A percentile compares a stretch with the other conserved stretches of the same genome.
Conservation (phyloP, 2,113 vertebrate species). For the Corythoichthys intestinalis region DNA sequence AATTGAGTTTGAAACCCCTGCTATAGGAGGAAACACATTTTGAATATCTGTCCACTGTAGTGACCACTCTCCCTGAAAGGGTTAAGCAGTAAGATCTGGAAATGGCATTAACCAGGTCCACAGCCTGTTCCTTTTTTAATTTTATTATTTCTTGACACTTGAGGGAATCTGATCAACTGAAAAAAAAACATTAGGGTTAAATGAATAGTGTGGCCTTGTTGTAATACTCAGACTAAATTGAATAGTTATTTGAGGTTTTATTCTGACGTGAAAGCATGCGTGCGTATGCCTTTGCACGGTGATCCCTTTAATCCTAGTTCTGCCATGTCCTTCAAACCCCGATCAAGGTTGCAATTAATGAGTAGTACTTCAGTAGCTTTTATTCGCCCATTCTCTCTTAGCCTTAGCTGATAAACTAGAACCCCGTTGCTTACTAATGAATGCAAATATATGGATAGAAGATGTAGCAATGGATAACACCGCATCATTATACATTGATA, state of each 20-base stretch:
- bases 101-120: background rate
- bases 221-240: background rate
- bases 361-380: constrained; percentile 34
- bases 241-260: background rate
- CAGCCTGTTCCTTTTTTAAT: background rate
- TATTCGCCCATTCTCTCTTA: constrained; percentile 18
- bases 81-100: background rate
- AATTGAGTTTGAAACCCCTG: too few species aligned
- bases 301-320: constrained; percentile 50
- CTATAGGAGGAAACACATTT: too few species aligned
- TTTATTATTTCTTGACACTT: background rate
- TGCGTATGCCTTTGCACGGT: constrained; percentile 21
- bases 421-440: constrained; percentile 42
- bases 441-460: background rate
- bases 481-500: background rate
- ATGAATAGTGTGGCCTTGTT: background rate
- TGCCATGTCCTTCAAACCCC: constrained; percentile 52
- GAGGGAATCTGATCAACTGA: background rate
- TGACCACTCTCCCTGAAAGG: too few species aligned
- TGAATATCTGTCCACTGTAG: too few species aligned
- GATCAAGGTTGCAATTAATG: constrained; percentile 63
- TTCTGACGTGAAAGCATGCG: background rate
- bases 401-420: constrained; percentile 39
- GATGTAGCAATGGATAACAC: background rate
- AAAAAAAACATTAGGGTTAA: background rate